phyloP scores from a whole-genome alignment of 2,797 vertebrate genomes.

The Acanthurus tractus region DNA sequence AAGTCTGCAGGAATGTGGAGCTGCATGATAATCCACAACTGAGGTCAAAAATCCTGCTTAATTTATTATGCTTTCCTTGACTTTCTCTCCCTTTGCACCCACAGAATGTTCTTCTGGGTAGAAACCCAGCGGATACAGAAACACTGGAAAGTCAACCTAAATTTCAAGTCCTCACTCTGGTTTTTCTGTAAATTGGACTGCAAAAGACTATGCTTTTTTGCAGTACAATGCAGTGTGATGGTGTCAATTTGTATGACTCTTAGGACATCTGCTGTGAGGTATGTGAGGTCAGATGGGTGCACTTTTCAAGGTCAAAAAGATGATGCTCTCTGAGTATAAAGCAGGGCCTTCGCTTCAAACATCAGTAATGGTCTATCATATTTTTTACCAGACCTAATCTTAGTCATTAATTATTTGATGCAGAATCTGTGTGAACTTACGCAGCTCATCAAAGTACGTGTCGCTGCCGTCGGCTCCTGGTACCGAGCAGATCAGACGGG shows the following conservation, averaged over 20 bases:
- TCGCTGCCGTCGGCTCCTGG: slow-evolving; percentile 91
- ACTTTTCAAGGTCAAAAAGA: neutral
- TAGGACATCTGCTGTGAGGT: too few species aligned
- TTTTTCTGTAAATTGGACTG: neutral
- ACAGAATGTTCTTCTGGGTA: slow-evolving; percentile 43
- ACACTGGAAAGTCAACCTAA: slow-evolving; percentile 27
- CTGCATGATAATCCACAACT: slow-evolving; percentile 51
- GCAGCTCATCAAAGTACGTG: slow-evolving; percentile 95
- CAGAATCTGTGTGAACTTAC: slow-evolving; percentile 83
- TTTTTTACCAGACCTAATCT: neutral
- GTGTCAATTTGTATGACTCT: too few species aligned
- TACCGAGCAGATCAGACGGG: slow-evolving; percentile 92
- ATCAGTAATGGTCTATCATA: neutral
- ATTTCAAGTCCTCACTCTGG: slow-evolving; percentile 17
- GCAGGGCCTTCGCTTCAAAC: neutral
- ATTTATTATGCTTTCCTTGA: slow-evolving; percentile 36
- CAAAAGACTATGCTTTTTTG: neutral
- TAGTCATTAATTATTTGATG: neutral
- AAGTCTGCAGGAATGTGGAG: slow-evolving; percentile 55
- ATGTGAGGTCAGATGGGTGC: neutral
- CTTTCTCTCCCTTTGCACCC: slow-evolving; percentile 28
- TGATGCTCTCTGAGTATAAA: neutral
- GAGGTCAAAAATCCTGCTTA: slow-evolving; percentile 46
- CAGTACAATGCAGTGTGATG: neutral
- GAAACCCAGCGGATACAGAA: slow-evolving; percentile 20